These are phyloP conservation scores for Ophiothrix spiculata DNA, from an alignment of 35 echinoderm and acorn worm genomes.

Conservation along the genomic window DNA sequence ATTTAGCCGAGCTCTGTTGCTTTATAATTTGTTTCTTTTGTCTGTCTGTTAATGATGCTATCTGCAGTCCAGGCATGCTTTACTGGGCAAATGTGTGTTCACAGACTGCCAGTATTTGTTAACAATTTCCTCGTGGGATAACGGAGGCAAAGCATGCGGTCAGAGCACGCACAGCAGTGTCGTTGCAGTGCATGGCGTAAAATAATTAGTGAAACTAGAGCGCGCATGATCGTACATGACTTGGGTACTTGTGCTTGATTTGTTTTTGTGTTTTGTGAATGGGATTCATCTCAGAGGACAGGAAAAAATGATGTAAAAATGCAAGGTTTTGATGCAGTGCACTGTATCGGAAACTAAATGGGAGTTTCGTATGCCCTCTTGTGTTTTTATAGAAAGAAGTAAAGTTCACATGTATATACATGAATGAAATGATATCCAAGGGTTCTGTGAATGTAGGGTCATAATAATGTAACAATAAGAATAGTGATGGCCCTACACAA, in stretches of 20 bases:
- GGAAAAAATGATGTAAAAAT: too few relatives aligned
- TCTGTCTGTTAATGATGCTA: neutral
- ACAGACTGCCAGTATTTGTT: slow-evolving; percentile 6
- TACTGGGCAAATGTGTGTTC: neutral
- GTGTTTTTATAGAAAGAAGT: too few relatives aligned
- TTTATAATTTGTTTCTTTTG: neutral
- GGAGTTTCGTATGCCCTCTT: too few relatives aligned
- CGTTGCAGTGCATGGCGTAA: slow-evolving; percentile 2
- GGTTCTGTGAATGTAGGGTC: too few relatives aligned
- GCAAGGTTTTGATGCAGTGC: too few relatives aligned
- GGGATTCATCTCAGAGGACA: too few relatives aligned
- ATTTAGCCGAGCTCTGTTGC: neutral
- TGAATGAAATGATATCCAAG: too few relatives aligned
- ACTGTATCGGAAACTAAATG: too few relatives aligned
- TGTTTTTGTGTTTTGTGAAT: neutral
- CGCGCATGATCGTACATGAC: slow-evolving; percentile 7
- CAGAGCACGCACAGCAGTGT: neutral
- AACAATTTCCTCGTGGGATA: neutral
- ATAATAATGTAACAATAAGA: too few relatives aligned
- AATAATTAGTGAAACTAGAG: neutral
- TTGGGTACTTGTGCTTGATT: neutral
- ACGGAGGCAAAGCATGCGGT: neutral
- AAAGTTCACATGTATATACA: too few relatives aligned
- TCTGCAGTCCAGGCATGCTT: neutral
- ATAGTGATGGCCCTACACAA: too few relatives aligned